phyloP scores from a whole-genome alignment of 2,888 invertebrate genomes.

The Boloria selene region DNA sequence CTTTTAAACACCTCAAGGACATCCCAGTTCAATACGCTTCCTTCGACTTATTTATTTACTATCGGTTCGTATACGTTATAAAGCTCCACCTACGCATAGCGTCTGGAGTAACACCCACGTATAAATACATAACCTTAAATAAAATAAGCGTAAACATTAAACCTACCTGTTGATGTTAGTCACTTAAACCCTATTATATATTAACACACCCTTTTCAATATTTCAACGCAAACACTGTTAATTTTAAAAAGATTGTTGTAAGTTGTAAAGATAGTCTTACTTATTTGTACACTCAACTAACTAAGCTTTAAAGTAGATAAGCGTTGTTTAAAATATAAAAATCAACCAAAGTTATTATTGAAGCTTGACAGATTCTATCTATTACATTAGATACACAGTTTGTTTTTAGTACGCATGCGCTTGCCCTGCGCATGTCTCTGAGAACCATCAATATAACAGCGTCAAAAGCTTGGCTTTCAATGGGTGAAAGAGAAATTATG shows the following conservation, averaged over 20 bases:
- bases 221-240: constrained; percentile 18
- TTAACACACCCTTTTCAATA: constrained; percentile 26
- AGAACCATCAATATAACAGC: constrained; percentile 71
- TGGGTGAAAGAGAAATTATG: constrained; percentile 67
- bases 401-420: constrained; percentile 46
- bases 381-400: constrained; percentile 60
- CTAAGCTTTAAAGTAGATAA: background rate
- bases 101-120: constrained; percentile 76
- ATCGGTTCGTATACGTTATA: constrained; percentile 57
- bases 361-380: constrained; percentile 66
- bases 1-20: constrained; percentile 5
- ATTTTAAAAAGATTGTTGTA: background rate
- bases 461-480: constrained; percentile 63
- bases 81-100: constrained; percentile 64
- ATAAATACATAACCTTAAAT: constrained; percentile 23
- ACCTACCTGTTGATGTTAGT: constrained; percentile 70
- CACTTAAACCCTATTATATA: constrained; percentile 27
- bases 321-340: constrained; percentile 27
- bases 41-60: constrained; percentile 52
- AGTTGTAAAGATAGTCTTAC: background rate
- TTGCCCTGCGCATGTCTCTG: constrained; percentile 57
- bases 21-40: background rate
- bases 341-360: constrained; percentile 59
- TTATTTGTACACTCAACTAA: constrained; percentile 1
- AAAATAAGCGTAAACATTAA: constrained; percentile 48